A percentile compares a stretch with the other conserved stretches of the same genome.
Evolutionary conservation across 2,797 vertebrate genomes (phyloP).

Genomic region (Sciurus vulgaris): DNA sequence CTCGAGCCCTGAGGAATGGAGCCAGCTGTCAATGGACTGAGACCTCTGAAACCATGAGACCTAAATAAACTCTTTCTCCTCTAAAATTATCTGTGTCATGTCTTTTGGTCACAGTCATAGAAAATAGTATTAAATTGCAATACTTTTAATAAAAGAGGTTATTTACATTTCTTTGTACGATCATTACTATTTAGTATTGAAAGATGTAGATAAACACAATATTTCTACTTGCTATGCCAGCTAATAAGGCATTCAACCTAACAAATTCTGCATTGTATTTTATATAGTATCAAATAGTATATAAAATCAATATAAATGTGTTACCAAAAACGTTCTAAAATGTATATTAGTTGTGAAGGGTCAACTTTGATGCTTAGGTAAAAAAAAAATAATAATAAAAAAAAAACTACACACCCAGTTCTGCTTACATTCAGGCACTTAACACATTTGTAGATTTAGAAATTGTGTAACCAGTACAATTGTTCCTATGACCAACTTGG

Average conservation of each 20-base stretch:
- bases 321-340: slow-evolving; percentile 5
- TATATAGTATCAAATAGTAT: background rate
- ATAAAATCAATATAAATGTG: slow-evolving; percentile 34
- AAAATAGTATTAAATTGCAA: background rate
- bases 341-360: background rate
- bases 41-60: no score
- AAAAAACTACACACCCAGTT: background rate
- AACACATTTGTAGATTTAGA: slow-evolving; percentile 42
- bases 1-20: no score
- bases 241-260: slow-evolving; percentile 6
- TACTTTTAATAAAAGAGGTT: background rate
- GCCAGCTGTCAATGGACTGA: no score
- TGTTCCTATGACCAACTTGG: background rate
- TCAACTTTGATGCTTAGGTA: slow-evolving; percentile 57
- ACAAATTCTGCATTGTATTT: background rate
- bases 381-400: background rate
- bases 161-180: background rate
- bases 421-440: slow-evolving; percentile 14
- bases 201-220: background rate
- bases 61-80: no score
- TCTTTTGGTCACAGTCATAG: no score
- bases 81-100: no score
- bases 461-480: slow-evolving; percentile 26
- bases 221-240: background rate
- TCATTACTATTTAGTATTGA: background rate